Conservation (phyloP, 2,888 invertebrate genomes). For the Harpalus rufipes region DNA sequence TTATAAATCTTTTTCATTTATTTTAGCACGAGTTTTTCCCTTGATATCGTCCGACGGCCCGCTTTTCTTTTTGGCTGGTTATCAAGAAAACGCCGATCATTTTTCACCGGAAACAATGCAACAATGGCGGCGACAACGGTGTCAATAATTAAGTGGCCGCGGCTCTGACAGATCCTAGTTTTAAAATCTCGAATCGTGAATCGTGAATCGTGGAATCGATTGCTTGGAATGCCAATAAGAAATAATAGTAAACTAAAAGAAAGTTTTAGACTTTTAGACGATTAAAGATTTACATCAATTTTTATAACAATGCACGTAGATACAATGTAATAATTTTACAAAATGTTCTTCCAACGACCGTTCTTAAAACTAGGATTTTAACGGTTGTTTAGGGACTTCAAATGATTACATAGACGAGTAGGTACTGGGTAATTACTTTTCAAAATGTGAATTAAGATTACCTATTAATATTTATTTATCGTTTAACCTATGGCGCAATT, state of each 20-base stretch:
- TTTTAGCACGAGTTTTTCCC: constrained; percentile 55
- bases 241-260: neutral
- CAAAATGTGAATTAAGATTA: too few species aligned
- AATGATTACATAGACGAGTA: too few species aligned
- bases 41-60: constrained; percentile 51
- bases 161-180: constrained; percentile 22
- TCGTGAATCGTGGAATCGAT: neutral
- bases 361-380: too few species aligned
- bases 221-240: neutral
- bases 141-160: constrained; percentile 60
- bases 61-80: constrained; percentile 58
- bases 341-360: too few species aligned
- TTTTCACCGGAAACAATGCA: constrained; percentile 64
- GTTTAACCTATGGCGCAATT: too few species aligned
- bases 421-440: too few species aligned
- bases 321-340: too few species aligned
- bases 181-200: neutral
- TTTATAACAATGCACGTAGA: too few species aligned
- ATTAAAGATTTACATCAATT: too few species aligned
- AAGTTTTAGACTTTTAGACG: too few species aligned
- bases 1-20: constrained; percentile 64
- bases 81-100: constrained; percentile 59
- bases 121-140: constrained; percentile 57
- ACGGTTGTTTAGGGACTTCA: too few species aligned
- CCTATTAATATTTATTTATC: too few species aligned